Evolutionary conservation across 1,140 invertebrate species (phyloP).

Genomic region (Bombyx mori): ASM3026992v2 NC_085115.1:249001-249500

Average conservation of each 20-base stretch:
- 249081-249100: slow-evolving; percentile 30
- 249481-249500: no score
- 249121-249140: slow-evolving; percentile 20
- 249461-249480: no score
- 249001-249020: no score
- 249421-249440: slow-evolving; percentile 77
- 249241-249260: no score
- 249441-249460: no score
- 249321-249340: slow-evolving; percentile 72
- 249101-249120: slow-evolving; percentile 21
- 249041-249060: slow-evolving; percentile 73
- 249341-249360: slow-evolving; percentile 74
- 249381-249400: slow-evolving; percentile 73
- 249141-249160: slow-evolving; percentile 45
- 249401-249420: slow-evolving; percentile 78
- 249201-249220: slow-evolving; percentile 33
- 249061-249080: slow-evolving; percentile 48
- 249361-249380: slow-evolving; percentile 74
- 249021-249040: slow-evolving; percentile 73
- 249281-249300: slow-evolving; percentile 36
- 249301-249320: slow-evolving; percentile 68
- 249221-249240: background rate
- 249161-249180: slow-evolving; percentile 77
- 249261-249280: no score
- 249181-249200: slow-evolving; percentile 54